Conservation (phyloP, 2,113 vertebrate species). For the Pseudopodoces humilis region DNA sequence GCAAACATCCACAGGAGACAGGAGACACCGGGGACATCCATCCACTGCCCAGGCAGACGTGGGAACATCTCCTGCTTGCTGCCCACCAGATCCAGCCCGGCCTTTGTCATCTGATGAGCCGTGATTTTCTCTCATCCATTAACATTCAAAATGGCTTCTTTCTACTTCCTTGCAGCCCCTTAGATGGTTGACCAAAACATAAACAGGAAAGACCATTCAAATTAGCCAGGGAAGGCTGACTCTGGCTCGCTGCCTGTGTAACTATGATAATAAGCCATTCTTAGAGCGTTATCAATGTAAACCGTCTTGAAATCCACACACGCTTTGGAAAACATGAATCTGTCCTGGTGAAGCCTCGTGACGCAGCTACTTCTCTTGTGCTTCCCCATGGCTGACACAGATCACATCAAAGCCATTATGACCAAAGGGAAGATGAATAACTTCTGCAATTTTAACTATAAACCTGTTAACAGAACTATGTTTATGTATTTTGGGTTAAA, state of each 20-base stretch:
- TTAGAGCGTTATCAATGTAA: background rate
- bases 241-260: background rate
- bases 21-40: background rate
- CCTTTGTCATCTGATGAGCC: background rate
- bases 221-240: background rate
- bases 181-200: background rate
- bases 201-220: background rate
- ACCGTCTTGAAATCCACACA: background rate
- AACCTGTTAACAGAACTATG: background rate
- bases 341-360: background rate
- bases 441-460: background rate
- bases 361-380: background rate
- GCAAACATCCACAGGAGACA: background rate
- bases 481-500: background rate
- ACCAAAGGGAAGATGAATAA: background rate
- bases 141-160: constrained; percentile 42
- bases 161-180: background rate
- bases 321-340: background rate
- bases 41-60: background rate
- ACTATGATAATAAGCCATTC: constrained; percentile 21
- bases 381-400: background rate
- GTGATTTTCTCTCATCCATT: background rate
- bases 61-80: background rate
- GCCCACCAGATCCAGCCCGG: accelerated
- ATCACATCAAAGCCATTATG: background rate